A percentile compares a stretch with the other conserved stretches of the same genome.
Evolutionary conservation across 2,888 invertebrate genomes (phyloP).

Genomic region (Amiota communis): DNA sequence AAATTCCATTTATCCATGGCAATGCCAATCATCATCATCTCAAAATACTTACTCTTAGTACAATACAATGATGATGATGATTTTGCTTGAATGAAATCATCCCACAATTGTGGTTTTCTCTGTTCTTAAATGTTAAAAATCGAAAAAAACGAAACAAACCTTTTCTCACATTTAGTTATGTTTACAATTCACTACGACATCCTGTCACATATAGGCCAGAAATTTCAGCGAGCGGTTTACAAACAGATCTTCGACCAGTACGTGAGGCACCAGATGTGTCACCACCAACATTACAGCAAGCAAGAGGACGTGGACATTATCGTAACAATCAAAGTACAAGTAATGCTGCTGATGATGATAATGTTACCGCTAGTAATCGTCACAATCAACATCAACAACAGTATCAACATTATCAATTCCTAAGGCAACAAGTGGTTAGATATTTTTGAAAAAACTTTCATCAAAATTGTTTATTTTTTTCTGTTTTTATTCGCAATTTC

Average conservation of each 20-base stretch:
- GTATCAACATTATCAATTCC: slow-evolving; percentile 6
- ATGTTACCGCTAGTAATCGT: background rate
- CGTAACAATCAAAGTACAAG: slow-evolving; percentile 37
- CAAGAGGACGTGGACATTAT: slow-evolving; percentile 34
- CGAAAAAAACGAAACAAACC: too few relatives aligned
- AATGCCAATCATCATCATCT: background rate
- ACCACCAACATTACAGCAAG: slow-evolving; percentile 36
- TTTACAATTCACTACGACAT: slow-evolving; percentile 64
- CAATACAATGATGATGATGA: too few relatives aligned
- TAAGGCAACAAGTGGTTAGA: slow-evolving; percentile 48
- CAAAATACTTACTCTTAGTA: too few relatives aligned
- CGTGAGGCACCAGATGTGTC: slow-evolving; percentile 49
- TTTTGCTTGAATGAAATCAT: too few relatives aligned
- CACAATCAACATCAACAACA: background rate
- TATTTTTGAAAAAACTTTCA: background rate
- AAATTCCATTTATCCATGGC: background rate
- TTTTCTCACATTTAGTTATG: slow-evolving; percentile 53
- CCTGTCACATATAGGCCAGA: slow-evolving; percentile 45
- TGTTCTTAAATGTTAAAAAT: too few relatives aligned
- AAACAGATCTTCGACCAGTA: slow-evolving; percentile 62
- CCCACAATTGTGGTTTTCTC: too few relatives aligned
- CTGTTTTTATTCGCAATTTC: background rate
- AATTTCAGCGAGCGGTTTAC: slow-evolving; percentile 54
- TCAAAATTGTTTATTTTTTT: too few relatives aligned
- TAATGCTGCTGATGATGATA: background rate